Percentiles rank a stretch among this genome's conserved stretches.
Conservation (phyloP, 2,113 vertebrate species). For the Rostratula benghalensis region DNA sequence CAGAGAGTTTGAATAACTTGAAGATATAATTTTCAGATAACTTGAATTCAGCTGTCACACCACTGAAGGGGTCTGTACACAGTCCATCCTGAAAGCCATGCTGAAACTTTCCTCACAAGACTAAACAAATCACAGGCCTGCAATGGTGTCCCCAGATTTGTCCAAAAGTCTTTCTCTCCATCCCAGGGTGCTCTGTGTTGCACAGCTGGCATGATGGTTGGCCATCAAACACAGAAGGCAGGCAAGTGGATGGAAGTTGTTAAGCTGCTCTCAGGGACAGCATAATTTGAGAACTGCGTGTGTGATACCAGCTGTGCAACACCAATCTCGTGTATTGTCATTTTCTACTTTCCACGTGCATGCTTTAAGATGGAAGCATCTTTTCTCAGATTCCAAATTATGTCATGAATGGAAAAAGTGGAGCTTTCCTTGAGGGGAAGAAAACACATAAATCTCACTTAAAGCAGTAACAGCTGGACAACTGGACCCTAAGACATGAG, state of each 20-base stretch:
- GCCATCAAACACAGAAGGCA: rapidly evolving
- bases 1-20: neutral
- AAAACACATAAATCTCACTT: neutral
- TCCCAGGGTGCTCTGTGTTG: rapidly evolving
- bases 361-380: neutral
- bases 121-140: neutral
- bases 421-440: neutral
- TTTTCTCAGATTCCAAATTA: neutral
- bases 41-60: neutral
- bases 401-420: neutral
- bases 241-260: neutral
- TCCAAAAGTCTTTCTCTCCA: neutral
- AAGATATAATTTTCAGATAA: neutral
- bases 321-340: neutral
- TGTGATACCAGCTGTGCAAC: neutral
- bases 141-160: neutral
- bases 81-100: neutral
- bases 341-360: neutral
- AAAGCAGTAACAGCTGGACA: neutral
- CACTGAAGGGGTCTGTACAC: neutral
- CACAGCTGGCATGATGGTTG: neutral
- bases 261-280: neutral
- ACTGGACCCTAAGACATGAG: neutral
- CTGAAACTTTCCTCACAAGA: neutral
- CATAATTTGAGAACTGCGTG: neutral